A percentile compares a stretch with the other conserved stretches of the same genome.
These are phyloP conservation scores for Gastrophryne carolinensis DNA, from an alignment of 2,797 vertebrate genomes.

Conservation along the genomic window DNA sequence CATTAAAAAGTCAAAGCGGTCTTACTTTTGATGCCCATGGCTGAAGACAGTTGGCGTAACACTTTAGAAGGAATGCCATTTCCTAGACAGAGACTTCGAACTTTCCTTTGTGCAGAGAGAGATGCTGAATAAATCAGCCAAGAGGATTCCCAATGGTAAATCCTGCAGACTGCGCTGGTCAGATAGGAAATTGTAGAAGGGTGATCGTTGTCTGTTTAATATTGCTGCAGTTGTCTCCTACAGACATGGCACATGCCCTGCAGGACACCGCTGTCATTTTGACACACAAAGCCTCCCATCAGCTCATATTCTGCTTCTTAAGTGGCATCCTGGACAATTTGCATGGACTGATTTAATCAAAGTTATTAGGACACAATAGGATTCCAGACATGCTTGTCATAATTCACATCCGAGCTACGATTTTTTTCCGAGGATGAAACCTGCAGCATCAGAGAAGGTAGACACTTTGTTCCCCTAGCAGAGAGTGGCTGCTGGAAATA, in stretches of 20 bases:
- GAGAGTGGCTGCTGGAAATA: slow-evolving; percentile 49
- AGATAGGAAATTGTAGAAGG: slow-evolving; percentile 57
- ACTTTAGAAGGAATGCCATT: slow-evolving; percentile 99
- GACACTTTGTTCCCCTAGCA: slow-evolving; percentile 64
- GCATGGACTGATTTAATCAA: too few species aligned
- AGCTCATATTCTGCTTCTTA: background rate
- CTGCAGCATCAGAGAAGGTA: slow-evolving; percentile 51
- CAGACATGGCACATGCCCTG: too few species aligned
- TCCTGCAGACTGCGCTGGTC: slow-evolving; percentile 62
- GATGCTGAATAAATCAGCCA: slow-evolving; percentile 56
- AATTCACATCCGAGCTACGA: slow-evolving; percentile 56
- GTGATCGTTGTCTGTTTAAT: background rate
- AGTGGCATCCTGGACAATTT: too few species aligned
- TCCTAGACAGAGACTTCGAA: slow-evolving; percentile 69
- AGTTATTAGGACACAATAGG: too few species aligned
- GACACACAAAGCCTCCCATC: too few species aligned
- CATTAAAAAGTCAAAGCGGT: too few species aligned
- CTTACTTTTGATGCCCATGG: slow-evolving; percentile 99
- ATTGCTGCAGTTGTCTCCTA: too few species aligned
- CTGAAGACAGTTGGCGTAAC: slow-evolving; percentile 98
- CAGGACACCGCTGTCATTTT: too few species aligned
- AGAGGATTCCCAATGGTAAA: slow-evolving; percentile 59
- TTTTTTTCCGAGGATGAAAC: slow-evolving; percentile 68
- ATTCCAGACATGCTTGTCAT: background rate
- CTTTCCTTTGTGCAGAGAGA: slow-evolving; percentile 77